phyloP scores from a whole-genome alignment of 2,113 vertebrate species.

The Pomatorhinus ruficollis region DNA sequence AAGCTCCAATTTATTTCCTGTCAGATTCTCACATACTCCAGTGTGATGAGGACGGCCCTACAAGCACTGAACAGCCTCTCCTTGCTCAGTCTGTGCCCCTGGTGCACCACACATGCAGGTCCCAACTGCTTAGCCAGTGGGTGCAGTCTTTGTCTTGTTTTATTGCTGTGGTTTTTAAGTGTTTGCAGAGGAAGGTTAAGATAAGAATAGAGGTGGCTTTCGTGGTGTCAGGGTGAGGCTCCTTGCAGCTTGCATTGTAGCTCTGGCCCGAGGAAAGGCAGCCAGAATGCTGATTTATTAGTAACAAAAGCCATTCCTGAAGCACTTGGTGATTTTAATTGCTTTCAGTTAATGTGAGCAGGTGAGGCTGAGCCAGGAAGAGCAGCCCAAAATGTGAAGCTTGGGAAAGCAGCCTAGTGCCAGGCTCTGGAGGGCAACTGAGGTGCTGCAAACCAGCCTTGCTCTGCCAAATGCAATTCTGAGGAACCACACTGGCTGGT shows the following conservation, averaged over 20 bases:
- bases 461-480: not conserved
- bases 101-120: not conserved
- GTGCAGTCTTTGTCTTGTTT: not conserved
- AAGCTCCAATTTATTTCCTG: constrained; percentile 52
- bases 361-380: not conserved
- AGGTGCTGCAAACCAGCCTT: not conserved
- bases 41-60: constrained; percentile 1
- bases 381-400: not conserved
- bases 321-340: not conserved
- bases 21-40: constrained; percentile 9
- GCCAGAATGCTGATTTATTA: not conserved
- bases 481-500: not conserved
- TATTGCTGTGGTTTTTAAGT: not conserved
- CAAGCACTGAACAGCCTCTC: not conserved
- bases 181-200: not conserved
- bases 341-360: not conserved
- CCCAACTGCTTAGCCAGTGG: not conserved
- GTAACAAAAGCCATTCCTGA: not conserved
- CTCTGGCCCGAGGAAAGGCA: not conserved
- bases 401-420: not conserved
- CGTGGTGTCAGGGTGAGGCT: accelerated
- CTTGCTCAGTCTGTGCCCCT: not conserved
- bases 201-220: not conserved
- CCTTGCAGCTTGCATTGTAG: not conserved
- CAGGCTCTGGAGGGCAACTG: not conserved